Percentiles rank a stretch among this genome's conserved stretches.
These are phyloP conservation scores for Loxodonta africana DNA, from an alignment of 2,113 vertebrate species.

Conservation along the genomic window DNA sequence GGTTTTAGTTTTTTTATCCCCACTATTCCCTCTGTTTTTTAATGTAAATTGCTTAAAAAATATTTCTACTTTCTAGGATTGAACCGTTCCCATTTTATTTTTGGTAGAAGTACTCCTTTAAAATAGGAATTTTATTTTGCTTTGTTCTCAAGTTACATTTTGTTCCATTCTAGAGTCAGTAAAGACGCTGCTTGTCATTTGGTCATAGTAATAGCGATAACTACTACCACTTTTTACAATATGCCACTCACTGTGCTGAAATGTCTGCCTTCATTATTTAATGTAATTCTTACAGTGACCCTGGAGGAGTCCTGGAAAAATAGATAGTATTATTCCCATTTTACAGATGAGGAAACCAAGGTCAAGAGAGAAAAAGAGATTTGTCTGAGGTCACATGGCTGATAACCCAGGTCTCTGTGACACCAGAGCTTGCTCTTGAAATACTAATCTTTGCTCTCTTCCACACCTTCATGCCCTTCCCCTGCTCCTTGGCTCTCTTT, in stretches of 20 bases:
- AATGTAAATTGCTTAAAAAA: conserved; percentile 28
- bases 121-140: background rate
- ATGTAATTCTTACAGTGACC: conserved; percentile 13
- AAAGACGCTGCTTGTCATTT: background rate
- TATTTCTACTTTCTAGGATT: background rate
- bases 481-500: background rate
- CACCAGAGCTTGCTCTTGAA: background rate
- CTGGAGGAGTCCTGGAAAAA: background rate
- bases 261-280: conserved; percentile 7
- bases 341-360: background rate
- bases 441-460: background rate
- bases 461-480: background rate
- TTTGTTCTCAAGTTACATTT: background rate
- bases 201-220: background rate
- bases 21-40: background rate
- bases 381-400: background rate
- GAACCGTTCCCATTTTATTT: background rate
- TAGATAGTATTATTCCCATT: background rate
- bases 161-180: background rate
- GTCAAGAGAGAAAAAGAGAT: conserved; percentile 28
- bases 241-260: background rate
- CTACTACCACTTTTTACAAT: background rate
- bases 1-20: background rate
- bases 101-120: conserved; percentile 40
- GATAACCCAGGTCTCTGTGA: background rate